Conservation (phyloP, 1,140 invertebrate species). For the Scylla paramamosain region DNA sequence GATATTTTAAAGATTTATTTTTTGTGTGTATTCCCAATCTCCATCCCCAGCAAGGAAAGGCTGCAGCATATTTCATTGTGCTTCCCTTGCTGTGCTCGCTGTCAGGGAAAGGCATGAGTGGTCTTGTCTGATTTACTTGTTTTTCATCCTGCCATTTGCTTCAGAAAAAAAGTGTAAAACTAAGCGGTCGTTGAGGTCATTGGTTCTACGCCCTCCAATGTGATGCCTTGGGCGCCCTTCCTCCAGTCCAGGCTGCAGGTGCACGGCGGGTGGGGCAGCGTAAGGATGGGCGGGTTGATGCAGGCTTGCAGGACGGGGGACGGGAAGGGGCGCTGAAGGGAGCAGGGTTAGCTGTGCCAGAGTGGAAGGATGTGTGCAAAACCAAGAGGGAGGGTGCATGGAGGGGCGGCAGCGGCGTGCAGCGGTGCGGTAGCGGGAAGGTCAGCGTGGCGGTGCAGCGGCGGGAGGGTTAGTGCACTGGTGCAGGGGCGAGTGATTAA, state of each 20-base stretch:
- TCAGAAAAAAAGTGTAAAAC: background rate
- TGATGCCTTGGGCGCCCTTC: background rate
- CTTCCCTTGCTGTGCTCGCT: background rate
- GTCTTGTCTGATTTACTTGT: too few relatives aligned
- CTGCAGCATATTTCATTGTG: background rate
- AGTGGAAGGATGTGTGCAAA: too few relatives aligned
- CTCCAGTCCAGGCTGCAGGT: background rate
- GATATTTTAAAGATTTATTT: background rate
- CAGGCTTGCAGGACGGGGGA: background rate
- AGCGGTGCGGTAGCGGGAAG: too few relatives aligned
- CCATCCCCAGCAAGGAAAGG: too few relatives aligned
- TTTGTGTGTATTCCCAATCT: background rate
- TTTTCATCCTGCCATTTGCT: background rate
- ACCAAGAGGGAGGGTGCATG: too few relatives aligned
- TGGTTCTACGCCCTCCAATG: background rate
- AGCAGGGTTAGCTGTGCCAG: background rate
- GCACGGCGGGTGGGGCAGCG: background rate
- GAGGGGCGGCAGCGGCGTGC: too few relatives aligned
- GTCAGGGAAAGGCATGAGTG: too few relatives aligned
- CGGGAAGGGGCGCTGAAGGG: background rate
- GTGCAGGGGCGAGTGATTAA: too few relatives aligned
- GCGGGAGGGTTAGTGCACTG: background rate
- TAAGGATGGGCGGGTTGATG: background rate
- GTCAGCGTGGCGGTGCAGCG: background rate
- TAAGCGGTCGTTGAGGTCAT: background rate